phyloP scores from a whole-genome alignment of 2,888 invertebrate genomes.

The Calliscelio sp. region DNA sequence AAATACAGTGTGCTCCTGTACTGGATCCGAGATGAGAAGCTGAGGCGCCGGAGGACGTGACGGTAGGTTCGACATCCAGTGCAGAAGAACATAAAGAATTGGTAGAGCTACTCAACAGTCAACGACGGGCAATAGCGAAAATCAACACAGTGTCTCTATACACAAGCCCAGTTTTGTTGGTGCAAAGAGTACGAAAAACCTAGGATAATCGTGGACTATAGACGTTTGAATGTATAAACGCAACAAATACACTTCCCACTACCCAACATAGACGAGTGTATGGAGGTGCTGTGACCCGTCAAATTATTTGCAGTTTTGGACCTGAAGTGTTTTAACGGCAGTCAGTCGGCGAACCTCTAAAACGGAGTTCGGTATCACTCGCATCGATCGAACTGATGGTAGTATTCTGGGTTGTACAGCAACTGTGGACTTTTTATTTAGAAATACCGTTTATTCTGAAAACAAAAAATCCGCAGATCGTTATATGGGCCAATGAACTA shows the following conservation, averaged over 20 bases:
- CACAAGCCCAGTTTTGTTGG: not conserved
- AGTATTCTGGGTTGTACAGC: too few relatives aligned
- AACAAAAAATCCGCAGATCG: not conserved
- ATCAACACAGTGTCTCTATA: not conserved
- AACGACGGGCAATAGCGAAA: too few relatives aligned
- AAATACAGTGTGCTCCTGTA: too few relatives aligned
- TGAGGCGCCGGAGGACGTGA: too few relatives aligned
- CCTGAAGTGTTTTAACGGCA: not conserved
- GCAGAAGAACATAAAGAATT: too few relatives aligned
- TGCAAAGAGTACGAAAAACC: not conserved
- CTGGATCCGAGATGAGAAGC: too few relatives aligned
- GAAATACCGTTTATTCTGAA: not conserved
- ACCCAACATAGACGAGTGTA: not conserved
- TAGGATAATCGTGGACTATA: not conserved
- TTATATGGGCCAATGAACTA: not conserved
- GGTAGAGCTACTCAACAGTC: too few relatives aligned
- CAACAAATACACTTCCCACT: not conserved
- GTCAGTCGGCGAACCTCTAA: too few relatives aligned
- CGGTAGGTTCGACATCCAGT: too few relatives aligned
- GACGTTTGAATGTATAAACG: not conserved
- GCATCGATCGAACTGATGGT: too few relatives aligned
- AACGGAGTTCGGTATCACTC: too few relatives aligned
- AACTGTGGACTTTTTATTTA: too few relatives aligned
- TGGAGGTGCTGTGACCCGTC: not conserved
- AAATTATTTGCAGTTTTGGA: not conserved